A percentile compares a stretch with the other conserved stretches of the same genome.
Evolutionary conservation across 2,113 vertebrate species (phyloP).

Genomic region (Loxodonta africana): DNA sequence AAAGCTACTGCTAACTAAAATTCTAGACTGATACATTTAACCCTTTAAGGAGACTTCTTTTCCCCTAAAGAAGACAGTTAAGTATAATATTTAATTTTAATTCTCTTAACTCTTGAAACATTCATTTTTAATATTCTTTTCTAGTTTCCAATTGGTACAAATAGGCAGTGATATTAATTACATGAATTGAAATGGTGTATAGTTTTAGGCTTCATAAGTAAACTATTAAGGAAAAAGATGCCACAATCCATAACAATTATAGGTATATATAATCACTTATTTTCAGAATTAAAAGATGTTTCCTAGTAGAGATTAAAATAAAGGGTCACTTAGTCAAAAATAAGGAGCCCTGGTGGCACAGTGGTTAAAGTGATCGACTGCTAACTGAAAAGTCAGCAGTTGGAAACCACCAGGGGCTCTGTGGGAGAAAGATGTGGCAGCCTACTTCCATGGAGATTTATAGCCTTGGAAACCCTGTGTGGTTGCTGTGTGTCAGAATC

Average conservation of each 20-base stretch:
- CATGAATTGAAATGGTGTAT: not conserved
- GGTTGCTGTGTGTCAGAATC: no score
- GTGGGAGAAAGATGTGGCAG: no score
- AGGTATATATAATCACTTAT: not conserved
- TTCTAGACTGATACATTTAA: slow-evolving; percentile 3
- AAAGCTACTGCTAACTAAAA: slow-evolving; percentile 46
- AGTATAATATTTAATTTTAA: not conserved
- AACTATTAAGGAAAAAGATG: not conserved
- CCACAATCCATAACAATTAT: not conserved
- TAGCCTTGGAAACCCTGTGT: no score
- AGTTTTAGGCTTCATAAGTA: not conserved
- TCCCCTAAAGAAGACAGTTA: not conserved
- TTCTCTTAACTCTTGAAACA: not conserved
- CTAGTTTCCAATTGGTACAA: slow-evolving; percentile 1
- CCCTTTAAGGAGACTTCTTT: not conserved
- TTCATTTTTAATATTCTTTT: not conserved
- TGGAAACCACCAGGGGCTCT: no score
- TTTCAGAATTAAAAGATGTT: slow-evolving; percentile 11
- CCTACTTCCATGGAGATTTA: no score
- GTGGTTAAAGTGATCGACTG: no score
- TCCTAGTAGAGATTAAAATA: slow-evolving; percentile 18
- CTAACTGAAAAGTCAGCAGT: no score
- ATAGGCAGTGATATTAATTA: not conserved
- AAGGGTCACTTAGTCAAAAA: not conserved
- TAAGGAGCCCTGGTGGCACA: no score